phyloP scores from a whole-genome alignment of 2,888 invertebrate genomes.

The Scaptomyza caliginosa region DNA sequence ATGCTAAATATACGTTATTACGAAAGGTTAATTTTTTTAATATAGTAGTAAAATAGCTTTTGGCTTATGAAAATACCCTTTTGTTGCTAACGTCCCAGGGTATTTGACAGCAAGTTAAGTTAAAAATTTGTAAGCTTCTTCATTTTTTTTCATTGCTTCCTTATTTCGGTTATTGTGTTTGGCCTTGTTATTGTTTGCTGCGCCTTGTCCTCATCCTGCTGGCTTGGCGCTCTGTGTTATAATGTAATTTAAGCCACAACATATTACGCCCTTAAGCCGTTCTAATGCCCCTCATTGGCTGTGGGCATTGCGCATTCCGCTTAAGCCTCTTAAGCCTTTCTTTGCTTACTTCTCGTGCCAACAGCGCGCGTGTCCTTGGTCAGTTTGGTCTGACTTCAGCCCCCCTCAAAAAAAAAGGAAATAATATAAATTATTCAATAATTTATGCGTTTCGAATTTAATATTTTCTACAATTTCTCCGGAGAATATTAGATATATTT shows the following conservation, averaged over 20 bases:
- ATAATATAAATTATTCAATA: slow-evolving; percentile 38
- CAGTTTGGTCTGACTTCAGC: slow-evolving; percentile 1
- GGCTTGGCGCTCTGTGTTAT: slow-evolving; percentile 32
- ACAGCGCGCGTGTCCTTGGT: slow-evolving; percentile 29
- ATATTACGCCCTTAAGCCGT: slow-evolving; percentile 72
- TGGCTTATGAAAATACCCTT: background rate
- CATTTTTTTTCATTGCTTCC: slow-evolving; percentile 15
- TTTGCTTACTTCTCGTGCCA: slow-evolving; percentile 18
- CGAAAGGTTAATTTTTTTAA: too few relatives aligned
- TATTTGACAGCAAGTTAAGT: slow-evolving; percentile 32
- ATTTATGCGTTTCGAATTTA: slow-evolving; percentile 37
- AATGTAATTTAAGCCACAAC: slow-evolving; percentile 74
- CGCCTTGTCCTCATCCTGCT: slow-evolving; percentile 14
- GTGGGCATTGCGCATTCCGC: slow-evolving; percentile 40
- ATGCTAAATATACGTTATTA: too few relatives aligned
- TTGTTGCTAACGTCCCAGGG: slow-evolving; percentile 4
- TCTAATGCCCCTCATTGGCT: slow-evolving; percentile 73
- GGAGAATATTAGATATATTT: slow-evolving; percentile 50
- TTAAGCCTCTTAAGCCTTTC: slow-evolving; percentile 63
- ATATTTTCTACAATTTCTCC: slow-evolving; percentile 33
- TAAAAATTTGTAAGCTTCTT: slow-evolving; percentile 40
- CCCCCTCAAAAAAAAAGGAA: slow-evolving; percentile 2
- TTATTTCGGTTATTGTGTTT: slow-evolving; percentile 49
- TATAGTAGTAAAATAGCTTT: too few relatives aligned
- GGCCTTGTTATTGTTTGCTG: slow-evolving; percentile 51